A percentile compares a stretch with the other conserved stretches of the same genome.
These are phyloP conservation scores for Numenius arquata DNA, from an alignment of 2,113 vertebrate species.

Conservation along the genomic window DNA sequence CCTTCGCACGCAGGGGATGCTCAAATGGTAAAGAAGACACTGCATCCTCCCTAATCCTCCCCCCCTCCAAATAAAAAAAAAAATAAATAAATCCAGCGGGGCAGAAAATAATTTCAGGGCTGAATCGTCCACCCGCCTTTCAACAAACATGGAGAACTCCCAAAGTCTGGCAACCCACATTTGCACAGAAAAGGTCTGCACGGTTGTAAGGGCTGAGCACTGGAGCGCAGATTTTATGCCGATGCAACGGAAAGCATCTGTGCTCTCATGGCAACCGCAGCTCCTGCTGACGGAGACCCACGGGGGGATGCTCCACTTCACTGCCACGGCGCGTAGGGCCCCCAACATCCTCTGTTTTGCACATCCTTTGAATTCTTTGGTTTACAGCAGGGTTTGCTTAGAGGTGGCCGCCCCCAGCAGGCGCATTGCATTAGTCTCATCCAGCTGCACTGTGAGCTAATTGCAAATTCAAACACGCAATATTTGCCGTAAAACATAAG, in stretches of 20 bases:
- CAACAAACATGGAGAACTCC: not conserved
- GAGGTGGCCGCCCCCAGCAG: not conserved
- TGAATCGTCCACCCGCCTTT: not conserved
- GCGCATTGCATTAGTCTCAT: not conserved
- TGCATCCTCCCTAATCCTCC: not conserved
- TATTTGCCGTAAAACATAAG: not conserved
- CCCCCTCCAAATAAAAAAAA: not conserved
- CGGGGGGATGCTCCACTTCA: not conserved
- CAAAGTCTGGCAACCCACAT: not conserved
- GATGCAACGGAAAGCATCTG: not conserved
- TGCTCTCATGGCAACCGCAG: not conserved
- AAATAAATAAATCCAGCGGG: not conserved
- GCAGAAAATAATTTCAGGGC: not conserved
- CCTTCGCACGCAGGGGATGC: accelerated
- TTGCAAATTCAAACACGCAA: not conserved
- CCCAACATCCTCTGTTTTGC: not conserved
- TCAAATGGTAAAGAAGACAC: not conserved
- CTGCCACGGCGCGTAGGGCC: not conserved
- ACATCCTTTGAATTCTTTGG: not conserved
- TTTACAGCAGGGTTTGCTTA: not conserved
- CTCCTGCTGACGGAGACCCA: not conserved
- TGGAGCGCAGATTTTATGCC: not conserved
- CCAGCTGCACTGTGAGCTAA: not conserved
- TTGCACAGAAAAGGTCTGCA: not conserved
- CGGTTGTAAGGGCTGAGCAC: not conserved